Percentiles rank a stretch among this genome's conserved stretches.
phyloP scores from a whole-genome alignment of 2,888 invertebrate genomes.

The Limenitis arthemis region DNA sequence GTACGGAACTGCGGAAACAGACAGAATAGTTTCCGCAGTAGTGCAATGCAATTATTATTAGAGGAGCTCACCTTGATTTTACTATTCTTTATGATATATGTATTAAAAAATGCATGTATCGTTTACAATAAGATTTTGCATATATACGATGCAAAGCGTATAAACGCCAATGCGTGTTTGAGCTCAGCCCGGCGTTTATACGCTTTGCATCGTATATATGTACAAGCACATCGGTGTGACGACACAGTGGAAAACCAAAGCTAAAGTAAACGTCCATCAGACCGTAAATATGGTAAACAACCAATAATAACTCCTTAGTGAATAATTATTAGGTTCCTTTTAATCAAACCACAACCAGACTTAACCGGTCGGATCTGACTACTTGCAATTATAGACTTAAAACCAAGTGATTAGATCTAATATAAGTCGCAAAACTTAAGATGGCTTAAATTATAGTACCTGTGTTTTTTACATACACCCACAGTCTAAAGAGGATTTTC shows the following conservation, averaged over 20 bases:
- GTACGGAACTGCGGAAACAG: slow-evolving; percentile 3
- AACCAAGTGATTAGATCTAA: not conserved
- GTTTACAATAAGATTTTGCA: not conserved
- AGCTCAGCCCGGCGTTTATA: no score
- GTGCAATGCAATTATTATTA: not conserved
- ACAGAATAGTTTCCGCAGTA: slow-evolving; percentile 1
- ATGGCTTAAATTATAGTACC: not conserved
- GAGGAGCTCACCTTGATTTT: not conserved
- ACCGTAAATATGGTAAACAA: slow-evolving; percentile 1
- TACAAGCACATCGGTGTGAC: slow-evolving; percentile 4
- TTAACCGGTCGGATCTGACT: not conserved
- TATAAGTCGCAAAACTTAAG: not conserved
- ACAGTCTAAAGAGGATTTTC: slow-evolving; percentile 2
- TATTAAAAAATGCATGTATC: not conserved
- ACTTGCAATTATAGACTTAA: slow-evolving; percentile 2
- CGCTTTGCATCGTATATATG: slow-evolving; percentile 12
- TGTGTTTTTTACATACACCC: not conserved
- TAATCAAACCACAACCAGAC: not conserved
- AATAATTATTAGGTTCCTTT: slow-evolving; percentile 1
- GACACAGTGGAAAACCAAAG: slow-evolving; percentile 18
- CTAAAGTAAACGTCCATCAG: slow-evolving; percentile 4
- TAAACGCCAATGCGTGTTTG: slow-evolving; percentile 18
- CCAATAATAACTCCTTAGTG: not conserved
- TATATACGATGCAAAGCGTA: slow-evolving; percentile 11
- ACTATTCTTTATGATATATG: not conserved